These are phyloP conservation scores for Mythimna loreyi DNA, from an alignment of 2,888 invertebrate species.

Conservation along the genomic window DNA sequence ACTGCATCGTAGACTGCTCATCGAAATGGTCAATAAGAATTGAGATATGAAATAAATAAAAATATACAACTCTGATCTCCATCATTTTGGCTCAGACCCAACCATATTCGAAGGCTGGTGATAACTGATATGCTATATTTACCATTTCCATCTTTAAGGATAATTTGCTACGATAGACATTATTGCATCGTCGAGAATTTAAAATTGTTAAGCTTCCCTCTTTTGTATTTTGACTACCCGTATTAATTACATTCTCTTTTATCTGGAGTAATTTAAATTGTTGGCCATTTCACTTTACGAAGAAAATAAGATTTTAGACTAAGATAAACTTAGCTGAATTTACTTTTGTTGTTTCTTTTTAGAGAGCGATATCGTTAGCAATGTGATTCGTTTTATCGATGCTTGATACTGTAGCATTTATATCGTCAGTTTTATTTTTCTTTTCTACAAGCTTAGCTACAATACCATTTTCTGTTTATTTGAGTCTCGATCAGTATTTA, in stretches of 20 bases:
- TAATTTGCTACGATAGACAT: conserved; percentile 48
- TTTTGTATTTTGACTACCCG: conserved; percentile 37
- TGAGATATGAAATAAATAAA: conserved; percentile 79
- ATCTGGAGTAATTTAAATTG: conserved; percentile 56
- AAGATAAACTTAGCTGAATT: conserved; percentile 56
- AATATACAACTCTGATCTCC: conserved; percentile 75
- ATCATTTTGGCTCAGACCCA: conserved; percentile 86
- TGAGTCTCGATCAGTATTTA: conserved; percentile 28
- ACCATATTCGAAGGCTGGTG: conserved; percentile 66
- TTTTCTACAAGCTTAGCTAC: conserved; percentile 25
- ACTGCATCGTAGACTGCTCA: conserved; percentile 72
- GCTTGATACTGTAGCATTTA: conserved; percentile 36
- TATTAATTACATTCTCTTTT: conserved; percentile 58
- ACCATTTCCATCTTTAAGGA: conserved; percentile 69
- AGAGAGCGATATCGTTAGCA: conserved; percentile 52
- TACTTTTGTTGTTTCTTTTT: conserved; percentile 54
- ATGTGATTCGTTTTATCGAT: conserved; percentile 57
- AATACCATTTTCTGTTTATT: conserved; percentile 35
- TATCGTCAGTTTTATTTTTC: conserved; percentile 30
- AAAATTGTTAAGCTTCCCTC: conserved; percentile 27
- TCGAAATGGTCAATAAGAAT: conserved; percentile 76
- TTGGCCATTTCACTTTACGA: conserved; percentile 53
- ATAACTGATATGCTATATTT: conserved; percentile 70
- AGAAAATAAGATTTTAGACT: conserved; percentile 57
- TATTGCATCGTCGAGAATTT: conserved; percentile 35